Evolutionary conservation across 2,113 vertebrate species (phyloP).

Genomic region (Salvelinus alpinus): DNA sequence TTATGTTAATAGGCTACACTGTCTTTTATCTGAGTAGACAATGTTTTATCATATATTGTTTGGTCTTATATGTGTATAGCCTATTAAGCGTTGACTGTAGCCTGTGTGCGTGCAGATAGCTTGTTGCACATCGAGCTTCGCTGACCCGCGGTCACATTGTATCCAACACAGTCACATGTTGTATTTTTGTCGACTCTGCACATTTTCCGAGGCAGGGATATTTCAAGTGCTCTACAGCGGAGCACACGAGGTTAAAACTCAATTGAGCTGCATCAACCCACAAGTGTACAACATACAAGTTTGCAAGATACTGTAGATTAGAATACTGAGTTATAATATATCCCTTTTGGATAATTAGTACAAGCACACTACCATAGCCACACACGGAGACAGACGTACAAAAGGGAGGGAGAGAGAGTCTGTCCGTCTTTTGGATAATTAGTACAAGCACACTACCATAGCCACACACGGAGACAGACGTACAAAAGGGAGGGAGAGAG

Average conservation of each 20-base stretch:
- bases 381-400: conserved; percentile 19
- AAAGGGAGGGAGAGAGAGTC: conserved; percentile 18
- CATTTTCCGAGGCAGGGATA: conserved; percentile 65
- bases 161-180: conserved; percentile 24
- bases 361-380: conserved; percentile 26
- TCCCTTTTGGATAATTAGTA: background rate
- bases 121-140: conserved; percentile 10
- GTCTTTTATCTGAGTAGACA: too few species aligned
- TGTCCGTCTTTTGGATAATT: background rate
- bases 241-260: conserved; percentile 52
- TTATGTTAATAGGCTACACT: background rate
- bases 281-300: too few species aligned
- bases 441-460: conserved; percentile 23
- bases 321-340: too few species aligned
- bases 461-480: conserved; percentile 24
- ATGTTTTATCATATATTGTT: too few species aligned
- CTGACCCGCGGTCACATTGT: conserved; percentile 22
- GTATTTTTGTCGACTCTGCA: conserved; percentile 70
- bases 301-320: too few species aligned
- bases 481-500: conserved; percentile 19
- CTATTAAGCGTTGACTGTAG: too few species aligned
- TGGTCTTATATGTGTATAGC: too few species aligned
- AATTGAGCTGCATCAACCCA: background rate
- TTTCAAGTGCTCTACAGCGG: conserved; percentile 54
- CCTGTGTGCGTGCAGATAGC: conserved; percentile 9